Conservation (phyloP, 2,888 invertebrate species). For the Cepaea hortensis region DNA sequence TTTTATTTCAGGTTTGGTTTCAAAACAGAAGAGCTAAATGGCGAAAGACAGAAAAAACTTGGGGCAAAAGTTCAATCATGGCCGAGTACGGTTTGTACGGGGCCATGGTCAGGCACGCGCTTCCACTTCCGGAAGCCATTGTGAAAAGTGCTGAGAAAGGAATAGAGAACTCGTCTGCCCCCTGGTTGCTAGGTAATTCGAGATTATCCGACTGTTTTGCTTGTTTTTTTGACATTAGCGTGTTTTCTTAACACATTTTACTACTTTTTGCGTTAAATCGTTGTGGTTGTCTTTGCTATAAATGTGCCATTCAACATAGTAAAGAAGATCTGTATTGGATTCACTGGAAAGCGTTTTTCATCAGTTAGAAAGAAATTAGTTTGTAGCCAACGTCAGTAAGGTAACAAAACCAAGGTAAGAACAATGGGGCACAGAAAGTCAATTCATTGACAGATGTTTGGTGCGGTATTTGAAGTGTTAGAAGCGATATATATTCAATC, state of each 20-base stretch:
- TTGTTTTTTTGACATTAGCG: neutral
- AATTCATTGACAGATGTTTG: too few species aligned
- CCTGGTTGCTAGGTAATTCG: conserved; percentile 95
- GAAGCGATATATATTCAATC: too few species aligned
- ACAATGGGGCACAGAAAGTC: too few species aligned
- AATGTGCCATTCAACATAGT: too few species aligned
- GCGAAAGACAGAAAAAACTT: conserved; percentile 99
- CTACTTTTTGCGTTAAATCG: neutral
- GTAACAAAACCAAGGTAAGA: too few species aligned
- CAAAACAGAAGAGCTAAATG: conserved; percentile 98
- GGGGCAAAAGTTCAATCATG: conserved; percentile 99
- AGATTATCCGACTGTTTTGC: neutral
- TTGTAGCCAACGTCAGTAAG: too few species aligned
- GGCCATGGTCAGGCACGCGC: conserved; percentile 98
- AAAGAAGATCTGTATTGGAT: too few species aligned
- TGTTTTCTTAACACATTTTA: neutral
- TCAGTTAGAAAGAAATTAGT: too few species aligned
- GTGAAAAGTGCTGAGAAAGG: conserved; percentile 96
- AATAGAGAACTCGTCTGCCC: conserved; percentile 91
- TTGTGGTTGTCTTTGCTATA: too few species aligned
- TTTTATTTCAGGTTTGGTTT: conserved; percentile 93
- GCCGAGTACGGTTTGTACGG: conserved; percentile 99
- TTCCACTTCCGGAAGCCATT: conserved; percentile 98
- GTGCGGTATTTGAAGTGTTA: too few species aligned
- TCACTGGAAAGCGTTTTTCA: too few species aligned